Evolutionary conservation across 2,113 vertebrate genomes (phyloP).

Genomic region (Cochlearius cochlearius): DNA sequence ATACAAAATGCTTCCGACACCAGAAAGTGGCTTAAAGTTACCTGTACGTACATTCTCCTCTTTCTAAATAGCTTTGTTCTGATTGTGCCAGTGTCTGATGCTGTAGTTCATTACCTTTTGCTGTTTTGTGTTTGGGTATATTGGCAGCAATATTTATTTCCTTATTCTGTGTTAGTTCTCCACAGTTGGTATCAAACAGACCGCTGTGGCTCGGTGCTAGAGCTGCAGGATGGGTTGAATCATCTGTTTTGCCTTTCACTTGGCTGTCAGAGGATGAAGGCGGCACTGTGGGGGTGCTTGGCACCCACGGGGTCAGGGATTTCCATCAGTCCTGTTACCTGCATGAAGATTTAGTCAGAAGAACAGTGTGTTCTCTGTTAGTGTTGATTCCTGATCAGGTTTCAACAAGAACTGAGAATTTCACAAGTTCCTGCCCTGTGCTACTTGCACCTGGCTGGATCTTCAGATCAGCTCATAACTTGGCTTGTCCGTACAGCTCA

Average conservation of each 20-base stretch:
- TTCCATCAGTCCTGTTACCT: background rate
- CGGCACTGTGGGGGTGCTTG: fast-evolving
- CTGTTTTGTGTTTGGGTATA: background rate
- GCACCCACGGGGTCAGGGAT: fast-evolving
- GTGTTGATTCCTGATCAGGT: background rate
- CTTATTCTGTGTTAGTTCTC: background rate
- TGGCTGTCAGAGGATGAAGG: background rate
- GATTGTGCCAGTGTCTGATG: background rate
- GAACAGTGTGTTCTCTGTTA: background rate
- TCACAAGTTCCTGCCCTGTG: background rate
- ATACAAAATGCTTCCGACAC: slow-evolving; percentile 56
- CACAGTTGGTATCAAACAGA: background rate
- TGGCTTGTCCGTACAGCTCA: background rate
- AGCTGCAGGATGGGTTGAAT: background rate
- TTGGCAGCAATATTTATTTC: background rate
- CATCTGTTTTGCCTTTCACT: background rate
- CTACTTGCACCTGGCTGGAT: background rate
- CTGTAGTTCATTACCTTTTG: background rate
- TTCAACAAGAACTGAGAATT: background rate
- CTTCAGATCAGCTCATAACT: background rate
- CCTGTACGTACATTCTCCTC: slow-evolving; percentile 47
- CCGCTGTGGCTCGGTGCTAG: background rate
- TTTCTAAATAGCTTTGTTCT: slow-evolving; percentile 37
- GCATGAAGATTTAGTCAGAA: background rate
- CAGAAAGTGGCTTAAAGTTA: slow-evolving; percentile 52